These are phyloP conservation scores for Pachypeltis micranthus DNA, from an alignment of 1,140 invertebrate genomes.

Conservation along the genomic window DNA sequence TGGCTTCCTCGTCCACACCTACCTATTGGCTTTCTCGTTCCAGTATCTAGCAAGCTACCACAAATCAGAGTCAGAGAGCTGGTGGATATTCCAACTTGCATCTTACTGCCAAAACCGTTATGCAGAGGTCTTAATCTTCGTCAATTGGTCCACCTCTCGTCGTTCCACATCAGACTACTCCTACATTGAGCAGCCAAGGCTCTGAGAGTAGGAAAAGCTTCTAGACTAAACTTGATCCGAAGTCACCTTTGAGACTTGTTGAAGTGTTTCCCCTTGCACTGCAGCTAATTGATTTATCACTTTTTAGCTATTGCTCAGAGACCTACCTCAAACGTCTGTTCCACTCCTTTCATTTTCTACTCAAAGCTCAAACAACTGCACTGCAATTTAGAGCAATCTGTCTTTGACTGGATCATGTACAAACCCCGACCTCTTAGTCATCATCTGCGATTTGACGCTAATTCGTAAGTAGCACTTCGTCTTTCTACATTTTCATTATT, in stretches of 20 bases:
- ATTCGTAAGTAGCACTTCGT: not conserved
- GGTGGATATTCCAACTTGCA: too few relatives aligned
- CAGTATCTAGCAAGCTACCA: too few relatives aligned
- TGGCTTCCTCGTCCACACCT: too few relatives aligned
- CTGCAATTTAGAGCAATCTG: conserved; percentile 4
- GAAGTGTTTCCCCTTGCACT: not conserved
- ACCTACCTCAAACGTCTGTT: not conserved
- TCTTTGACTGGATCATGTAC: conserved; percentile 13
- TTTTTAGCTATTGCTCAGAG: conserved; percentile 4
- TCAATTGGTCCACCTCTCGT: too few relatives aligned
- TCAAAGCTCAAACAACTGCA: conserved; percentile 1
- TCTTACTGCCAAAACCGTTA: too few relatives aligned
- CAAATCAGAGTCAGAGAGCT: too few relatives aligned
- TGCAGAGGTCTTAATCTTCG: too few relatives aligned
- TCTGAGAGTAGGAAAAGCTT: too few relatives aligned
- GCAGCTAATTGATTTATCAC: not conserved
- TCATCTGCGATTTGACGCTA: not conserved
- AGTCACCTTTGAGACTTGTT: not conserved
- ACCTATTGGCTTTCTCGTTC: too few relatives aligned
- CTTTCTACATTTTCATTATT: too few relatives aligned
- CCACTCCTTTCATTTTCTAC: conserved; percentile 1
- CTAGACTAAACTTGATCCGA: not conserved
- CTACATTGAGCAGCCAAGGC: too few relatives aligned
- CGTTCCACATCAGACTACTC: too few relatives aligned
- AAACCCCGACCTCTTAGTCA: not conserved